phyloP scores from a whole-genome alignment of 1,140 invertebrate genomes.

The Trichogramma pretiosum region DNA sequence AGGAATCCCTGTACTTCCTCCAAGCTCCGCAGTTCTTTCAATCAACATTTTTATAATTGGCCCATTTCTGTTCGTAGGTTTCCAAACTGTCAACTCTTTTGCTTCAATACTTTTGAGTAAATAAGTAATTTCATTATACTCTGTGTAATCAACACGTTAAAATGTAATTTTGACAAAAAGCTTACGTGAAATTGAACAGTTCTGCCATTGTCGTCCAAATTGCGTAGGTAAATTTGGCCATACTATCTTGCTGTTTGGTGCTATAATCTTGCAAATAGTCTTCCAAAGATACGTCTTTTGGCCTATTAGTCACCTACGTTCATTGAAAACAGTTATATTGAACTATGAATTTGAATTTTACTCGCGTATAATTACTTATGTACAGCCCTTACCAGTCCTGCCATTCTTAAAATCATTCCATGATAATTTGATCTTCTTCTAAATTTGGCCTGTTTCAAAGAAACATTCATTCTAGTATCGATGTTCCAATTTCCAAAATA shows the following conservation, averaged over 20 bases:
- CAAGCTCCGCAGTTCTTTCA: slow-evolving; percentile 8
- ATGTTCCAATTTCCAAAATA: slow-evolving; percentile 22
- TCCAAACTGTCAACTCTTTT: slow-evolving; percentile 7
- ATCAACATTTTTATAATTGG: slow-evolving; percentile 11
- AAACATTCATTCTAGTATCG: slow-evolving; percentile 18
- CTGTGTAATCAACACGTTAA: no score
- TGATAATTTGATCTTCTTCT: slow-evolving; percentile 26
- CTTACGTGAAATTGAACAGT: slow-evolving; percentile 27
- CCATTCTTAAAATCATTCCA: slow-evolving; percentile 26
- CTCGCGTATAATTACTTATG: no score
- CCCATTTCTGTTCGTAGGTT: slow-evolving; percentile 9
- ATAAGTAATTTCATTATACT: slow-evolving; percentile 4
- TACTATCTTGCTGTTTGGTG: slow-evolving; percentile 26
- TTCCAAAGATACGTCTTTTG: slow-evolving; percentile 23
- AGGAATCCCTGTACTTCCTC: slow-evolving; percentile 7
- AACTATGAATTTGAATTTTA: no score
- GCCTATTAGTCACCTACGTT: slow-evolving; percentile 25
- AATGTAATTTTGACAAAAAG: no score
- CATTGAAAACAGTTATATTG: not conserved
- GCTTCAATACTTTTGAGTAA: slow-evolving; percentile 3
- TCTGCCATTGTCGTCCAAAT: slow-evolving; percentile 24
- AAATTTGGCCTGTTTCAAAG: slow-evolving; percentile 22
- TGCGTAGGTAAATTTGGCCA: slow-evolving; percentile 27
- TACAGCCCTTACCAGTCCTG: slow-evolving; percentile 25
- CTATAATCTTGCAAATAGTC: slow-evolving; percentile 26